phyloP scores from a whole-genome alignment of 2,888 invertebrate species.

The Pachliopta kotzebuea region DNA sequence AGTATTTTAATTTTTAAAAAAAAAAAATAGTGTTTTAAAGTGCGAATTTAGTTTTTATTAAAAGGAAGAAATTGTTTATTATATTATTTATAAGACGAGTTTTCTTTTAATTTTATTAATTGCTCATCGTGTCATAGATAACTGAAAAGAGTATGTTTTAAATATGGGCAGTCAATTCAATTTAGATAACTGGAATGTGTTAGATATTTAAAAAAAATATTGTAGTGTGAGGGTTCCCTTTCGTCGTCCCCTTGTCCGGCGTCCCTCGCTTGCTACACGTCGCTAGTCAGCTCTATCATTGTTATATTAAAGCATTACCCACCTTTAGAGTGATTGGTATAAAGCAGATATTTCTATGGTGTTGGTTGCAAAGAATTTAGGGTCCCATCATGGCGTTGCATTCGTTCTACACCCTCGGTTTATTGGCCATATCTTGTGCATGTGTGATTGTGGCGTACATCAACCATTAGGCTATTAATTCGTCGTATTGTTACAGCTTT shows the following conservation, averaged over 20 bases:
- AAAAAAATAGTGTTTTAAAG: background rate
- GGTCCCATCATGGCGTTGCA: conserved; percentile 57
- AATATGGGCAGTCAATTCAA: conserved; percentile 18
- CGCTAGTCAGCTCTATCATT: conserved; percentile 56
- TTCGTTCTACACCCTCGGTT: conserved; percentile 72
- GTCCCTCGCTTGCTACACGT: conserved; percentile 64
- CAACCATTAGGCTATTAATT: conserved; percentile 75
- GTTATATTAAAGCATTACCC: conserved; percentile 35
- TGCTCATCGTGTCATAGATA: background rate
- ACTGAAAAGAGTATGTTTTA: background rate
- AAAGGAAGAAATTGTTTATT: background rate
- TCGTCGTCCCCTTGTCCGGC: conserved; percentile 62
- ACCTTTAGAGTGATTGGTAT: conserved; percentile 43
- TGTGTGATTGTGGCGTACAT: conserved; percentile 67
- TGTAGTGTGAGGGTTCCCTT: conserved; percentile 53
- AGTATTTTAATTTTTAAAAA: no score
- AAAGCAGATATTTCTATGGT: conserved; percentile 46
- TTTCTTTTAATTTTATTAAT: background rate
- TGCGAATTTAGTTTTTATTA: background rate
- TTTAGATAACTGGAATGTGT: conserved; percentile 52
- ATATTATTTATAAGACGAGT: background rate
- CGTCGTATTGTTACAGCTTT: conserved; percentile 54
- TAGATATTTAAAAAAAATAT: conserved; percentile 51
- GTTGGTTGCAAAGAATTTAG: conserved; percentile 35
- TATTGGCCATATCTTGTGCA: conserved; percentile 73